Percentiles rank a stretch among this genome's conserved stretches.
phyloP scores from a whole-genome alignment of 2,113 vertebrate species.

The Dendrocopos noguchii region DNA sequence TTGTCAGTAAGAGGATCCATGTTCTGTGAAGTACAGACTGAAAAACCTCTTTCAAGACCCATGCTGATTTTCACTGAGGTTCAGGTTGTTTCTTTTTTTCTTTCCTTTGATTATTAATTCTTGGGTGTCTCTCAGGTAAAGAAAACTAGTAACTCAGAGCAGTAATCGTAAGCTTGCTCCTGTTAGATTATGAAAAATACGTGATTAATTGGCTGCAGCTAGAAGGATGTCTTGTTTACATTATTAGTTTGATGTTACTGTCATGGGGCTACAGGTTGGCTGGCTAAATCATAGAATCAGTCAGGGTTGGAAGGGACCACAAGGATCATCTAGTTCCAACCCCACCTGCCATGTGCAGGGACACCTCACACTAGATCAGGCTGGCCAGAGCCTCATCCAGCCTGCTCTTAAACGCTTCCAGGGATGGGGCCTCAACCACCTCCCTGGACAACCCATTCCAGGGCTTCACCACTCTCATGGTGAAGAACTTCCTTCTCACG shows the following conservation, averaged over 20 bases:
- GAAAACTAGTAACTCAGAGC: not conserved
- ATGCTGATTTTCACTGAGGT: not conserved
- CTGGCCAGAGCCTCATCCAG: too few relatives aligned
- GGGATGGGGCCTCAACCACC: too few relatives aligned
- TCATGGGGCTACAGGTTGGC: not conserved
- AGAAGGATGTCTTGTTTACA: not conserved
- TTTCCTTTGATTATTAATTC: constrained; percentile 17
- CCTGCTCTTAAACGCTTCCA: too few relatives aligned
- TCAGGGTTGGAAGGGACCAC: too few relatives aligned
- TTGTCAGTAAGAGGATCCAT: not conserved
- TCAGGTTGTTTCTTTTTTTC: not conserved
- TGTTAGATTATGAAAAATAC: constrained; percentile 21
- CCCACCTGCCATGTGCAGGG: too few relatives aligned
- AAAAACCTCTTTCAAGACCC: not conserved
- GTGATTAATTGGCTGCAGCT: not conserved
- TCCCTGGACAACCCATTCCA: too few relatives aligned
- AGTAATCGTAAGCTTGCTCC: not conserved
- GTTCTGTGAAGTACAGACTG: not conserved
- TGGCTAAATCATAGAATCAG: not conserved
- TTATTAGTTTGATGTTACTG: not conserved
- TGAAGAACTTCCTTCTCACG: too few relatives aligned
- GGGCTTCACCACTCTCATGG: too few relatives aligned
- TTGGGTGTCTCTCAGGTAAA: not conserved
- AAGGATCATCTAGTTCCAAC: too few relatives aligned
- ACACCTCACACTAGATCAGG: too few relatives aligned